Evolutionary conservation across 2,888 invertebrate genomes (phyloP).

Genomic region (Cordilura impudica): DNA sequence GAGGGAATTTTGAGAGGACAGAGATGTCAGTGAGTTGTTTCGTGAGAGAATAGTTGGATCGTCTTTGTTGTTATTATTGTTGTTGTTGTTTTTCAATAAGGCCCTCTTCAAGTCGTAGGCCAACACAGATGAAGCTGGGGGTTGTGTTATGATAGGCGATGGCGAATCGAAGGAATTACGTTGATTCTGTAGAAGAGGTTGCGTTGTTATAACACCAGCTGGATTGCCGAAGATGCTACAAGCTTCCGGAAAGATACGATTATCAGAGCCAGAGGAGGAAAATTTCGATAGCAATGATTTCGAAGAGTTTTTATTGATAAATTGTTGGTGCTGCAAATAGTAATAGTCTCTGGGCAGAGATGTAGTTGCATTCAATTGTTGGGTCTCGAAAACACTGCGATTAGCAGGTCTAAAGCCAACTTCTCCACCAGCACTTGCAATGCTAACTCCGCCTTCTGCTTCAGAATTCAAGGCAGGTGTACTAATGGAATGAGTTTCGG

Average conservation of each 20-base stretch:
- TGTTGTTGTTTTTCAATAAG: conserved; percentile 68
- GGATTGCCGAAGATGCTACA: conserved; percentile 68
- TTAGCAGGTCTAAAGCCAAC: conserved; percentile 63
- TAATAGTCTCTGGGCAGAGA: conserved; percentile 76
- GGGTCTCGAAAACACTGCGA: conserved; percentile 60
- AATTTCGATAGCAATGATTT: conserved; percentile 74
- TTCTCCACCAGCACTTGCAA: neutral
- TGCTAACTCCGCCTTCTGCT: conserved; percentile 39
- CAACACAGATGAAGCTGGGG: conserved; percentile 64
- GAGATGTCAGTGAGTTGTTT: conserved; percentile 37
- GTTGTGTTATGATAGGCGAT: conserved; percentile 67
- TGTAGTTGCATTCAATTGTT: conserved; percentile 67
- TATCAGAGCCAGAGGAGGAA: conserved; percentile 72
- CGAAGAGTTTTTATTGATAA: conserved; percentile 74
- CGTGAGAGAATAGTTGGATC: conserved; percentile 32
- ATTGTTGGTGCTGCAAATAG: conserved; percentile 75
- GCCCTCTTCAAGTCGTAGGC: conserved; percentile 73
- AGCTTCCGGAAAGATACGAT: conserved; percentile 74
- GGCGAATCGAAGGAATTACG: conserved; percentile 70
- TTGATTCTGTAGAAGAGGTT: conserved; percentile 66
- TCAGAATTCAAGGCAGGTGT: conserved; percentile 63
- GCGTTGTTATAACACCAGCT: conserved; percentile 70
- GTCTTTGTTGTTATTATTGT: conserved; percentile 56
- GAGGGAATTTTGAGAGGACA: conserved; percentile 32
- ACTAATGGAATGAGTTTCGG: conserved; percentile 59